Evolutionary conservation across 2,113 vertebrate genomes (phyloP), one percentile per base, ranked within the genome.

Genomic region (Willisornis vidua): DNA sequence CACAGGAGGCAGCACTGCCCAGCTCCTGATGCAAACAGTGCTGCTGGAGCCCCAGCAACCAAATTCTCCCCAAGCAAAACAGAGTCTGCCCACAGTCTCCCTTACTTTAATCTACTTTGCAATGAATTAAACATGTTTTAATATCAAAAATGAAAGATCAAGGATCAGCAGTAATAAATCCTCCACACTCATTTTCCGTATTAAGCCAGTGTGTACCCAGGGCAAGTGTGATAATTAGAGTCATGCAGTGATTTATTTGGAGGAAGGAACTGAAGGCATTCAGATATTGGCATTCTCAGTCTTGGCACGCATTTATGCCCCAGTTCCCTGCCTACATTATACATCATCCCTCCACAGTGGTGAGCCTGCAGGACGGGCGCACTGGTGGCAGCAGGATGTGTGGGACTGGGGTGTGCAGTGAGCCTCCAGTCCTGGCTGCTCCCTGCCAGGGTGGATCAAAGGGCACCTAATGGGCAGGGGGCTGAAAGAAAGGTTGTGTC

Each of bases 121-220:
- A 76, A 97, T 97, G 96, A 97, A 97, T 97, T 97, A 97, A 98
- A 97, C 95, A 97, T 96, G 91, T 59, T 94, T 95, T 61, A 48
- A 96, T 96, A 96, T 91, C 18, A 88, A 45, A 96, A 93, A 90
- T 28, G 74, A 83, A 87, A 90, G 87, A 72, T 55, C 78, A 94
- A 77, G 96, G 62, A 94, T 80, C 94, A 68, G 90, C 89, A 66
- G 93, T 74, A 95, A 94, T 89, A 96, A 94, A 94, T 96, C 58
- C 85, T 94, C 79, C 87, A 80, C 67, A 12, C 89, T 89, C 65
- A 46, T 97, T 94, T 97, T 92, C 92, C 16, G 1, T 95, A 92
- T 96, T 94, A 97, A 97, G 96, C 71, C 5, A 13, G 66, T 70
- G 94, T 25, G 23, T 92, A 94, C 87, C 90, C 85, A 87, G 93